Evolutionary conservation across 1,140 invertebrate species (phyloP).

Genomic region (Tetramorium alpestre): DNA sequence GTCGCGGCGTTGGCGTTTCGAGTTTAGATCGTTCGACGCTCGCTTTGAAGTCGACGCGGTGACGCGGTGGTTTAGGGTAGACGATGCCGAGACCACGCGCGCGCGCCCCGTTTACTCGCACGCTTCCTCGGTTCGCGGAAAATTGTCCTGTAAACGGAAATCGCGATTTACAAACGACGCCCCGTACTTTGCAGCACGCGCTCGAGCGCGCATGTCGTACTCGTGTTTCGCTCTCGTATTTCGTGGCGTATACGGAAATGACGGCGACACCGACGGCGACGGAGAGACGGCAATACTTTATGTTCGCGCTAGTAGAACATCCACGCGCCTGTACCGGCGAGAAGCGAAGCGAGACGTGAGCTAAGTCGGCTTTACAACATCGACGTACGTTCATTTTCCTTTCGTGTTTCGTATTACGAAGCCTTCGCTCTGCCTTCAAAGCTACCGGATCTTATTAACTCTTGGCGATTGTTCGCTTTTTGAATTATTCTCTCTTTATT

Average conservation of each 20-base stretch:
- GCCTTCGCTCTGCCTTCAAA: background rate
- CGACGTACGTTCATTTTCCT: conserved; percentile 7
- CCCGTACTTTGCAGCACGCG: background rate
- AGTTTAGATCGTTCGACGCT: background rate
- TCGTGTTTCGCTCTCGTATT: conserved; percentile 11
- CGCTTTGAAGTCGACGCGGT: background rate
- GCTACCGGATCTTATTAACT: conserved; percentile 12
- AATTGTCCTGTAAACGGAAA: background rate
- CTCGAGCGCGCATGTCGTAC: background rate
- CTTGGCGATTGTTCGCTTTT: background rate
- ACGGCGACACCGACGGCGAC: background rate
- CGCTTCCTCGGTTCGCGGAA: background rate
- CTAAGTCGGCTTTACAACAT: conserved; percentile 18
- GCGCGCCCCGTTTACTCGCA: background rate
- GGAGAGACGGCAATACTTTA: background rate
- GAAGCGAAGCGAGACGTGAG: conserved; percentile 6
- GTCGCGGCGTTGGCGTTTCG: background rate
- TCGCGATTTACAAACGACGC: background rate
- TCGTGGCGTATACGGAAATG: background rate
- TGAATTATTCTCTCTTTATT: background rate
- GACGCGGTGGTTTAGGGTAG: no score
- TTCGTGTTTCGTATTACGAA: conserved; percentile 5
- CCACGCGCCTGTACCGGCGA: background rate
- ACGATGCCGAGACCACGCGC: background rate
- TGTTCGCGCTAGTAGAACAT: conserved; percentile 20